Evolutionary conservation across 2,888 invertebrate species (phyloP).

Genomic region (Cylloceria caligata): DNA sequence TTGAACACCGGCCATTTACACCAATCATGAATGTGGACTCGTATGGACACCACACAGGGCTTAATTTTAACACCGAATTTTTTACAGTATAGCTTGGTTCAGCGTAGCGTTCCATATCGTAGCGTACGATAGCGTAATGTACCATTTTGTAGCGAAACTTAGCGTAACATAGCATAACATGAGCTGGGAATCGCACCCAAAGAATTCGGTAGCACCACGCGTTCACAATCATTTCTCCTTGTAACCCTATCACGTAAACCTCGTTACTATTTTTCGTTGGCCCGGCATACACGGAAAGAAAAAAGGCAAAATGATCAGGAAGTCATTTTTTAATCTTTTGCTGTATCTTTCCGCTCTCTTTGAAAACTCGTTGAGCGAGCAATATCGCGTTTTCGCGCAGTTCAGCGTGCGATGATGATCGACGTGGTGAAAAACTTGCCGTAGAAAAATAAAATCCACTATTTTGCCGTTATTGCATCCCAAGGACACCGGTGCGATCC

Average conservation of each 20-base stretch:
- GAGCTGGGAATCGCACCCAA: no score
- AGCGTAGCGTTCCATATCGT: no score
- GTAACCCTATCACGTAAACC: conserved; percentile 30
- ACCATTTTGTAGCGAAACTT: no score
- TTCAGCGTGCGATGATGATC: not conserved
- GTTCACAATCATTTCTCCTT: conserved; percentile 4
- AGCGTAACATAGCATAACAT: no score
- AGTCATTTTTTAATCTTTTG: conserved; percentile 25
- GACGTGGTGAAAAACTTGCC: conserved; percentile 5
- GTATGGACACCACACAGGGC: no score
- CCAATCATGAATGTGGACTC: no score
- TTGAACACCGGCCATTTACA: no score
- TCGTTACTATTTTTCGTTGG: conserved; percentile 33
- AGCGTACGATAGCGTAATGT: no score
- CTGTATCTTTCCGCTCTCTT: conserved; percentile 28
- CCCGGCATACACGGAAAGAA: not conserved
- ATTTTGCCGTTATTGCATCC: conserved; percentile 41
- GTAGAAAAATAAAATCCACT: conserved; percentile 35
- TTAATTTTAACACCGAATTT: no score
- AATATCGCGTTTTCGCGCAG: conserved; percentile 43
- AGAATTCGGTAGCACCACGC: not conserved
- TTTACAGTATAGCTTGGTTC: no score
- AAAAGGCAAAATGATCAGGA: conserved; percentile 5
- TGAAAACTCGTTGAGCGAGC: conserved; percentile 35
- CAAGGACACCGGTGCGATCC: conserved; percentile 28